Base-by-base conservation (phyloP, 2,888 invertebrate species). In the Bhutanitis thaidina region DNA sequence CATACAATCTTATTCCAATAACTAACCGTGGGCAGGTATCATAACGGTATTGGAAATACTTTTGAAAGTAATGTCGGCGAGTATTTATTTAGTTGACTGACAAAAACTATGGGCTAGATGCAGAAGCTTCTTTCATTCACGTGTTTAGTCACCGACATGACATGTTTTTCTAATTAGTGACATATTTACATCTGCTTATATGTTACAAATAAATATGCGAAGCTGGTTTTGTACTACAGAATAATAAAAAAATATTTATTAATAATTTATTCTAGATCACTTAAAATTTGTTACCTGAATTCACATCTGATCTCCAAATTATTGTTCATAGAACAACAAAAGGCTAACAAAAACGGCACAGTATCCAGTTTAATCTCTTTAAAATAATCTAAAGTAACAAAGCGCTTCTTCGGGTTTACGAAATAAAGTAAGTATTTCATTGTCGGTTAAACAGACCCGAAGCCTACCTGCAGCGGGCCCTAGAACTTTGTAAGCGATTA, bases 401-500 rank as follows among this genome's bases (percentile, higher is more conserved):
- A 74, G 61, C 63, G 43, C 69, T 69, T 73, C 70, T 74, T 69
- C 69, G 62, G 64, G 56, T 64, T 62, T 68, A 67, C 67, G 67
- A 67, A 69, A 76, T 78, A 74, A 74, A 77, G 78, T 67, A 37
- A 71, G 66, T 74, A 70, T 74, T 80, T 67, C 63, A 71, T 65
- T 64, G 59, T 51, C 59, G 66, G 57, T 61, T 55, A 49, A 53
- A 61, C 48, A 41, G 65, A 59, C 62, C 61, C 64, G 35, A 15
- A 16, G 67, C 59, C 78, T 86, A 87, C 88, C 88, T 87, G 87
- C 87, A 77, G 66, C 75, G 77, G 78, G 76, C 73, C 66, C 79
- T 82, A 82, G 84, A 73, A 65, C 71, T 74, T 75, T 76, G 70
- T 70, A 74, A 74, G 77, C 74, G 72, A 75, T 77, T 72, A 69